Base-by-base conservation (phyloP, 2,113 vertebrate genomes). In the Rhinichthys klamathensis region DNA sequence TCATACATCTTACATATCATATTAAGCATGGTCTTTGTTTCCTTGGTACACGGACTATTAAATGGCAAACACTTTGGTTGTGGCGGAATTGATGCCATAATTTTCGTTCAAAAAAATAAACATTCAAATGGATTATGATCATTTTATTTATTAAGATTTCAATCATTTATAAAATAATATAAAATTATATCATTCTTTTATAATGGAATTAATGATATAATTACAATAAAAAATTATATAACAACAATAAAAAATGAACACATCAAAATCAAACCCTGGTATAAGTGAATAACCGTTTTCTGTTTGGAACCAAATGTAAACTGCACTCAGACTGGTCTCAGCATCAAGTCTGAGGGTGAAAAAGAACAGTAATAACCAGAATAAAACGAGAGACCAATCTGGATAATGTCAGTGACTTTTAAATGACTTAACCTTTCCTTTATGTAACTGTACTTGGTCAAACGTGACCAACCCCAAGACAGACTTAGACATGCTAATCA, bases 401-500 rank as follows among this genome's bases (percentile, higher is more conserved):
- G 46, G 32, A 46, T 25, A 75, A 63, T 75, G 58, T 63, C 69
- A 65, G 21, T 67, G 75, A 78, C 49, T 61, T 83, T 63, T 18
- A 73, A 41, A 38, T 63, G 58, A 73, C 75, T 80, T 75, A 63
- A 35, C 82, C 23, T 2, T 6, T 63, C 13, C 25, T 86, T 86
- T 61, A 86, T 16, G 46, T 83, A 70, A 63, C 73, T 82, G 81
- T 78, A 67, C 67, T 25, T 80, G 54, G n/a, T 74, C 83, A 77
- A 77, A 72, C 65, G 72, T 72, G 54, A 72, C 84, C 84, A 85
- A 79, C 84, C 83, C 80, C 63, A 78, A 54, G 81, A 80, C 72
- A 56, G 73, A 79, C 74, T 80, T 65, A 77, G 46, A 76, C 74
- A 35, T 18, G 32, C 49, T 80, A 76, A 67, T 82, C 73, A 63